These are phyloP conservation scores for Phrixothrix hirtus DNA, from an alignment of 2,888 invertebrate species.

Conservation along the genomic window DNA sequence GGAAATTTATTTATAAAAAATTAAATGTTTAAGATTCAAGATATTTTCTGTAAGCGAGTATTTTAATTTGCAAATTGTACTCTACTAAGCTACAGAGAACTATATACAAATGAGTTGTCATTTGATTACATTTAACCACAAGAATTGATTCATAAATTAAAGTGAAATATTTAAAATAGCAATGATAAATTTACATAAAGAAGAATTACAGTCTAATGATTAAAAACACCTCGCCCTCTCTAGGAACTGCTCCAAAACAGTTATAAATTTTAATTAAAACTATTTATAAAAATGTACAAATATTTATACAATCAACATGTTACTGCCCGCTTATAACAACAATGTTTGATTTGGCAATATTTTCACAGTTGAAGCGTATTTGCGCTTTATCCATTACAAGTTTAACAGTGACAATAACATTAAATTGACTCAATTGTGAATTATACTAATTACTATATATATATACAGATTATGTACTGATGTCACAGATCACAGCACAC, in stretches of 20 bases:
- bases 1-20: too few relatives aligned
- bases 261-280: slow-evolving; percentile 24
- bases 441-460: slow-evolving; percentile 22
- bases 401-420: slow-evolving; percentile 25
- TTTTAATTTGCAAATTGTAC: neutral
- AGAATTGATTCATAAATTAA: slow-evolving; percentile 1
- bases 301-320: slow-evolving; percentile 25
- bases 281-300: slow-evolving; percentile 32
- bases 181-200: slow-evolving; percentile 17
- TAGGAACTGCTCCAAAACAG: slow-evolving; percentile 27
- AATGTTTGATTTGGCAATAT: slow-evolving; percentile 19
- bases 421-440: slow-evolving; percentile 30
- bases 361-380: slow-evolving; percentile 2
- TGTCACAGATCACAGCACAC: slow-evolving; percentile 32
- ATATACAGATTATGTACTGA: slow-evolving; percentile 30
- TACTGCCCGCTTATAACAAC: slow-evolving; percentile 16
- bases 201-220: slow-evolving; percentile 15
- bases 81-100: too few relatives aligned
- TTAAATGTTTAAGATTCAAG: neutral
- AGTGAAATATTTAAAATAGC: slow-evolving; percentile 13
- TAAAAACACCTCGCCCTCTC: slow-evolving; percentile 15
- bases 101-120: slow-evolving; percentile 6
- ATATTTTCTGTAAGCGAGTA: neutral
- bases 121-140: slow-evolving; percentile 8
- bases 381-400: slow-evolving; percentile 8